Base-by-base conservation (phyloP, 2,888 invertebrate species). In the Pseudococcus viburni region DNA sequence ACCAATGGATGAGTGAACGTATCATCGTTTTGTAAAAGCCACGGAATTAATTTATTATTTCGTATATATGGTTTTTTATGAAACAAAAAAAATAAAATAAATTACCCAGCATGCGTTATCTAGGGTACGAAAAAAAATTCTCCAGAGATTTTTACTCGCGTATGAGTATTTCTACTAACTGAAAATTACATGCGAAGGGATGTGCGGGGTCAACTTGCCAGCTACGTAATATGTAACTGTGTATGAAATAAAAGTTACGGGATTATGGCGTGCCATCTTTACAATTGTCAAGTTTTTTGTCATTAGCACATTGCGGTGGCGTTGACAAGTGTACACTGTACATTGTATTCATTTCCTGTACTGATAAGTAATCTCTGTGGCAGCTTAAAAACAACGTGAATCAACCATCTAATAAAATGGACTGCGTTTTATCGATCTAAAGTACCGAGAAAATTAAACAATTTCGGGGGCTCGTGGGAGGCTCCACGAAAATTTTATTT, bases 101-200 rank as follows among this genome's bases (percentile, higher is more conserved):
- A 80, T 80, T 80, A 80, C 80, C 80, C 80, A 80, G 80, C 80
- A 22, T 80, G 80, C 26, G 26, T n/a, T 80, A 42, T 80, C 80
- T 73, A 12, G 33, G 26, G 26, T 33, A 73, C 68, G 68, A 73
- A 11, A 80, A 77, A 33, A 80, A 80, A 80, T 42, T 42, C 80
- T 80, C 80, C 42, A 80, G 80, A 80, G 80, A 80, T 80, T 80
- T 73, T 19, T 19, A 59, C 59, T 59, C 59, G 59, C 15, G 73
- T 33, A 39, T 73, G 73, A 73, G 33, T 73, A 39, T 39, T 73
- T 73, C 39, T 33, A 73, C 39, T 73, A 73, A 33, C 33, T 73
- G 59, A 59, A 59, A 59, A 59, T 59, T 59, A 59, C 59, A 15
- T 51, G 15, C 12, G 51, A 59, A 19, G 59, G 19, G n/a, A 19